Conservation (phyloP, 1,140 invertebrate genomes). For the Caligus rogercresseyi region DNA sequence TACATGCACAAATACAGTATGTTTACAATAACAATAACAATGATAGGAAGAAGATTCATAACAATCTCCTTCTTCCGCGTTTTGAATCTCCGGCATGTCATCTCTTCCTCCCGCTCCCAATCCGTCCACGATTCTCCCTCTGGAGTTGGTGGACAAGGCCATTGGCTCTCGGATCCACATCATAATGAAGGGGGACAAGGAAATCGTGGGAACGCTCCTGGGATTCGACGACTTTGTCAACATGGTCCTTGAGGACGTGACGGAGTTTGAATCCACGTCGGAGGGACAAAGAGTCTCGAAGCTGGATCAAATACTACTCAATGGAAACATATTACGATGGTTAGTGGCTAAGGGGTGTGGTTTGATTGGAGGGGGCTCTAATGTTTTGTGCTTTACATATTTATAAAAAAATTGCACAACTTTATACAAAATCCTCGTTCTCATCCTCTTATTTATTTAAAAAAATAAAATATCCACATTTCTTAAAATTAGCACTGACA, state of each 20-base stretch:
- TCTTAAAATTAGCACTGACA: background rate
- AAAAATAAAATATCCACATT: background rate
- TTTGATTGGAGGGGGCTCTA: background rate
- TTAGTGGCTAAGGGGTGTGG: too few relatives aligned
- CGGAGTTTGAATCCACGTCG: conserved; percentile 83
- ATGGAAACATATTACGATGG: conserved; percentile 99
- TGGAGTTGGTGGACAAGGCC: conserved; percentile 98
- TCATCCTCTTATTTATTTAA: background rate
- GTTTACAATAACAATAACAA: too few relatives aligned
- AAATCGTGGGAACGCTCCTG: conserved; percentile 89
- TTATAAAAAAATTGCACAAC: background rate
- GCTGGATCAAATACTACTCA: conserved; percentile 90
- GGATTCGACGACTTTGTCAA: conserved; percentile 99
- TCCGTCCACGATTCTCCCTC: conserved; percentile 49
- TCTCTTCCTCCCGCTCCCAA: conserved; percentile 32
- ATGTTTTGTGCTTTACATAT: background rate
- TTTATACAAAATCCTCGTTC: background rate
- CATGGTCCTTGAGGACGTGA: conserved; percentile 81
- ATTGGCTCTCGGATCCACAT: conserved; percentile 98
- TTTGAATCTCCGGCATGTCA: too few relatives aligned
- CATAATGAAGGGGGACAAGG: conserved; percentile 99
- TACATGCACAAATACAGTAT: too few relatives aligned
- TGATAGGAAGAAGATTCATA: too few relatives aligned
- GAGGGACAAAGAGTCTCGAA: conserved; percentile 92
- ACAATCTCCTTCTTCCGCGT: too few relatives aligned